Conservation (phyloP, 2,888 invertebrate genomes). For the Helleia helle region DNA sequence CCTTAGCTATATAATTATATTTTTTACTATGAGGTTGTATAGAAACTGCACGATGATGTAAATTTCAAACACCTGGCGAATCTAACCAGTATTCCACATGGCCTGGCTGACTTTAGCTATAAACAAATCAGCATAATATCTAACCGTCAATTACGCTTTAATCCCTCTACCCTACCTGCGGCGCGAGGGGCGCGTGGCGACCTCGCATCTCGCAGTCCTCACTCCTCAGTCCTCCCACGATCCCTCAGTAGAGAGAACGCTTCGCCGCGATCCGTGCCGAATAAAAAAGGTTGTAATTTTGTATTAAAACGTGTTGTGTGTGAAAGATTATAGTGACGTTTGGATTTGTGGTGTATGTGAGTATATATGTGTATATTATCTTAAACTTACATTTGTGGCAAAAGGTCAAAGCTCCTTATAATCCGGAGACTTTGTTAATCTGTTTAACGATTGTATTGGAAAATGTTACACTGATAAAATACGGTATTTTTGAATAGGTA, state of each 20-base stretch:
- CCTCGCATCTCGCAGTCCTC: conserved; percentile 1
- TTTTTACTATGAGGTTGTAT: too few species aligned
- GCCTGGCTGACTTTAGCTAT: too few species aligned
- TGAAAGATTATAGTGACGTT: conserved; percentile 31
- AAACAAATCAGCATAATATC: conserved; percentile 7
- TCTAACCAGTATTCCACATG: too few species aligned
- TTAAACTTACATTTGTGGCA: conserved; percentile 23
- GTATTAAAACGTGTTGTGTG: conserved; percentile 57
- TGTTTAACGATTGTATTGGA: conserved; percentile 16
- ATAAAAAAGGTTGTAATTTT: conserved; percentile 40
- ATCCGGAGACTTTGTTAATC: conserved; percentile 24
- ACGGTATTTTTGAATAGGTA: too few species aligned
- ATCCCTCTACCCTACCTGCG: conserved; percentile 53
- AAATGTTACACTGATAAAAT: too few species aligned
- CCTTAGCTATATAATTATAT: too few species aligned
- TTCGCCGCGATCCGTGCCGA: conserved; percentile 31
- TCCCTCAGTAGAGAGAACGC: conserved; percentile 34
- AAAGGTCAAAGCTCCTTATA: conserved; percentile 37
- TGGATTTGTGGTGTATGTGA: conserved; percentile 58
- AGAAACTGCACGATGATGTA: too few species aligned
- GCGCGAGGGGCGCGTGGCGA: conserved; percentile 23
- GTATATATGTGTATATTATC: conserved; percentile 29
- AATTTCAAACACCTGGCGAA: too few species aligned
- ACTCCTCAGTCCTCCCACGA: conserved; percentile 50
- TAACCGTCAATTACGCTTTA: conserved; percentile 26